phyloP scores from a whole-genome alignment of 2,113 vertebrate species.

The Odontesthes bonariensis region DNA sequence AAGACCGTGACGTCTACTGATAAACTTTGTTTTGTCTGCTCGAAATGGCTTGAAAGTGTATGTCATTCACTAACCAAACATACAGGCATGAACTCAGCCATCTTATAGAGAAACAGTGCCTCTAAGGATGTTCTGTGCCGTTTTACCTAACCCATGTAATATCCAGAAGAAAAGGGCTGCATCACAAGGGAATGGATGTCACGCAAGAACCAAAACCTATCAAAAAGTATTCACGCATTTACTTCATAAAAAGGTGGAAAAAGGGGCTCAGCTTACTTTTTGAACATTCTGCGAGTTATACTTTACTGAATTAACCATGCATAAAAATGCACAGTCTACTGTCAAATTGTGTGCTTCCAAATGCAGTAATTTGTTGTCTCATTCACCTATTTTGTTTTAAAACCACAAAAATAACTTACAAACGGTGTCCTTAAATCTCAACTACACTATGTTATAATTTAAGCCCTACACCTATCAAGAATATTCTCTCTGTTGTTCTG shows the following conservation, averaged over 20 bases:
- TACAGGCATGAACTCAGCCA: background rate
- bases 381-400: background rate
- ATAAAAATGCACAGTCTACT: constrained; percentile 10
- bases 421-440: background rate
- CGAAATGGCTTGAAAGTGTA: background rate
- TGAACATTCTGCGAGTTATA: constrained; percentile 19
- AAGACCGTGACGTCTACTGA: constrained; percentile 46
- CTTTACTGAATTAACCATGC: constrained; percentile 36
- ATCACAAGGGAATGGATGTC: too few relatives aligned
- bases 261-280: background rate
- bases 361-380: constrained; percentile 8
- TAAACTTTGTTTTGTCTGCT: constrained; percentile 7
- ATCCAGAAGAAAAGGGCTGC: background rate
- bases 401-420: background rate
- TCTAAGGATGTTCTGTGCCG: background rate
- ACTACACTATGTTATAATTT: background rate
- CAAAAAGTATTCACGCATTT: too few relatives aligned
- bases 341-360: constrained; percentile 20
- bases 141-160: background rate
- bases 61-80: background rate
- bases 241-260: too few relatives aligned
- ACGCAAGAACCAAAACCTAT: background rate
- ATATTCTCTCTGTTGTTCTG: too few relatives aligned
- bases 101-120: background rate
- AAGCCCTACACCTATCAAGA: too few relatives aligned